phyloP scores from a whole-genome alignment of 2,888 invertebrate genomes.

The Phrixothrix hirtus region DNA sequence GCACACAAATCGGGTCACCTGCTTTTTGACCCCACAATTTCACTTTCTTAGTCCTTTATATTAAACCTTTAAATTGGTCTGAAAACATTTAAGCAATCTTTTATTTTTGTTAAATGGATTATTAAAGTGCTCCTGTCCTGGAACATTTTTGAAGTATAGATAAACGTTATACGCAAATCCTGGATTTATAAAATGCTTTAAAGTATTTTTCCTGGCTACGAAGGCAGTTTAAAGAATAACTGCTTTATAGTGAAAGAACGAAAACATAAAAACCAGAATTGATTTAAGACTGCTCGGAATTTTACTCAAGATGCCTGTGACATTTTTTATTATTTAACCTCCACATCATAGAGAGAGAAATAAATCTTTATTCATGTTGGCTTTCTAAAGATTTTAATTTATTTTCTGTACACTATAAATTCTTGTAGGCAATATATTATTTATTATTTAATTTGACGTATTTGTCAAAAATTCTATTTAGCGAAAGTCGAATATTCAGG shows the following conservation, averaged over 20 bases:
- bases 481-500: neutral
- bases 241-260: slow-evolving; percentile 26
- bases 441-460: too few species aligned
- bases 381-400: neutral
- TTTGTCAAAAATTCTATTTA: neutral
- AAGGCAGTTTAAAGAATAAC: slow-evolving; percentile 12
- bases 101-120: slow-evolving; percentile 14
- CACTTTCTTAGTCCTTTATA: slow-evolving; percentile 25
- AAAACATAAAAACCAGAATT: slow-evolving; percentile 24
- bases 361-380: slow-evolving; percentile 9
- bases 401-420: neutral
- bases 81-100: too few species aligned
- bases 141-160: neutral
- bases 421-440: too few species aligned
- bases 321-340: slow-evolving; percentile 17
- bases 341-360: slow-evolving; percentile 4
- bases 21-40: slow-evolving; percentile 36
- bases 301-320: slow-evolving; percentile 13
- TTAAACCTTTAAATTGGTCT: slow-evolving; percentile 20
- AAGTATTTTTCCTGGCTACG: slow-evolving; percentile 31
- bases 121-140: slow-evolving; percentile 6
- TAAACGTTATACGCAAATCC: slow-evolving; percentile 16
- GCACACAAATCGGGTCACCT: slow-evolving; percentile 35
- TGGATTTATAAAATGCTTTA: slow-evolving; percentile 29
- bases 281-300: slow-evolving; percentile 12